Percentiles rank a stretch among this genome's conserved stretches.
These are phyloP conservation scores for Drosophila nebulosa DNA, from an alignment of 1,140 invertebrate species.

Conservation along the genomic window DNA sequence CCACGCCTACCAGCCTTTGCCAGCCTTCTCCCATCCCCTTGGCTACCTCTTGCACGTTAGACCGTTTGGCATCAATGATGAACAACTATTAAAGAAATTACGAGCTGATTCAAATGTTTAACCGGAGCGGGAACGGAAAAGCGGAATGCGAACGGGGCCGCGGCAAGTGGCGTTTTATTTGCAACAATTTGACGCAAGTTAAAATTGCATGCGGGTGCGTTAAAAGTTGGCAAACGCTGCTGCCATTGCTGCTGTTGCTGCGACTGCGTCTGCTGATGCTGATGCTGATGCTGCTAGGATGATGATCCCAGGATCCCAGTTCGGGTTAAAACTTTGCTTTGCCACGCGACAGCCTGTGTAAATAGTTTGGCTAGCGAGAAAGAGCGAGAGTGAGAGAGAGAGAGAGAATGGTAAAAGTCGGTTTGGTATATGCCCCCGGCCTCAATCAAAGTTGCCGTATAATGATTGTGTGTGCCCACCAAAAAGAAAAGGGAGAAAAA, in stretches of 20 bases:
- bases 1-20: conserved; percentile 28
- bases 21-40: no score
- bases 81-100: conserved; percentile 77
- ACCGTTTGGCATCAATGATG: conserved; percentile 34
- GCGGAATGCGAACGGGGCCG: background rate
- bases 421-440: conserved; percentile 36
- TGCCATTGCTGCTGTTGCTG: conserved; percentile 15
- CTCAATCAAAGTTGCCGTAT: conserved; percentile 71
- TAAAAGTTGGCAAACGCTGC: conserved; percentile 57
- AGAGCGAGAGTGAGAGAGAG: no score
- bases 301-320: conserved; percentile 22
- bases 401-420: conserved; percentile 17
- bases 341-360: conserved; percentile 70
- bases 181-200: conserved; percentile 72
- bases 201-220: conserved; percentile 69
- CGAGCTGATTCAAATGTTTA: conserved; percentile 49
- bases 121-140: background rate
- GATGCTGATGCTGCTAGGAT: conserved; percentile 2
- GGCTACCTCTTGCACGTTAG: no score
- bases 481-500: conserved; percentile 20
- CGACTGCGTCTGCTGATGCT: conserved; percentile 39
- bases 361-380: conserved; percentile 42
- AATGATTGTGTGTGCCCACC: conserved; percentile 54
- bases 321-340: conserved; percentile 46
- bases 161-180: conserved; percentile 52